Base-by-base conservation (phyloP, 2,797 vertebrate species). In the Chelon labrosus region DNA sequence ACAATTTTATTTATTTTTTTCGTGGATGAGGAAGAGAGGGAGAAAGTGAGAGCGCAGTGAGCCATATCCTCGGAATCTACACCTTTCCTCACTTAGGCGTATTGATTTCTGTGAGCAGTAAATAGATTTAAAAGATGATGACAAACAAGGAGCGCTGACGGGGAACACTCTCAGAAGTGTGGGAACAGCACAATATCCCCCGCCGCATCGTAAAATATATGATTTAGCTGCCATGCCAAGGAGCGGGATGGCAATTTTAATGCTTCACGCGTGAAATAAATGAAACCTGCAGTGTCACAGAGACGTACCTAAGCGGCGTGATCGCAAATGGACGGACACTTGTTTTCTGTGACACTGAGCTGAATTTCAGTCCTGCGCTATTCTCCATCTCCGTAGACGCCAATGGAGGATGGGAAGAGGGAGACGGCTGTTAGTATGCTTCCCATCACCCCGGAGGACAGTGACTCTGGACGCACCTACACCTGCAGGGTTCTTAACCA, bases 401-500 rank as follows among this genome's bases (percentile, higher is more conserved):
- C 80, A 70, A 90, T 97, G 94, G 95, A 96, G 69, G 96, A 97
- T 58, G 93, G 94, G 42, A 95, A 95, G 86, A 90, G 94, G 58
- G 96, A 95, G 79, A 50, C 86, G 1, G 92, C 96, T 3, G 93
- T 96, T 86, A 97, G 96, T 80, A 94, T 95, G 91, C 93, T 98
- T 80, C 94, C 94, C 31, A 93, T 98, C 71, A 87, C 94, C 17
- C 96, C 96, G 0, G 96, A 96, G 82, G 95, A 96, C 57, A 92
- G 88, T 0, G 97, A 98, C 73, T 94, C 95, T 1, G 96, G 96
- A 44, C 94, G 95, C 75, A 96, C 94, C 56, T 96, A 96, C 86
- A 95, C 96, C 70, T 98, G 97, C 87, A 93, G 95, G 71, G 97
- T 97, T 63, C 88, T 95, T 53, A 98, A 97, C 86, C 93, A 88